A percentile compares a stretch with the other conserved stretches of the same genome.
Evolutionary conservation across 2,797 vertebrate species (phyloP).

Genomic region (Gallinago solitaria): DNA sequence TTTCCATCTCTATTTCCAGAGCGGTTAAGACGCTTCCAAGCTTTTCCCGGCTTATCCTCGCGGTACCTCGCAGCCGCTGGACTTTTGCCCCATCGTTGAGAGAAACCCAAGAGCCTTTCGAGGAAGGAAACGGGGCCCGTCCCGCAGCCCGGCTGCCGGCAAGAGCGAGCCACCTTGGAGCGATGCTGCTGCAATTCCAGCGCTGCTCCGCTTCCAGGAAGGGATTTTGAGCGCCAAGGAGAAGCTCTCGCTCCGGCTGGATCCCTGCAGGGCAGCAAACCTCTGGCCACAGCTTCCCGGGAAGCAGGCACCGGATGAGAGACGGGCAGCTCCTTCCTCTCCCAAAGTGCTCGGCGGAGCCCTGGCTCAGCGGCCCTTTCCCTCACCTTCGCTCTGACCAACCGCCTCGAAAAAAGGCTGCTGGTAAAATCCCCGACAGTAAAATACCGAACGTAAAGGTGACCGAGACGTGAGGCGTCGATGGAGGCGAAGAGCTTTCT

Average conservation of each 20-base stretch:
- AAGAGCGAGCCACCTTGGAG: not conserved
- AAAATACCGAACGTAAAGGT: not conserved
- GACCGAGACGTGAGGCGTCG: not conserved
- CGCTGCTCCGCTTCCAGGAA: not conserved
- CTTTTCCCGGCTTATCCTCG: not conserved
- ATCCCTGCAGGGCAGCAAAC: not conserved
- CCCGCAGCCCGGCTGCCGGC: not conserved
- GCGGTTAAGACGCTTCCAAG: not conserved
- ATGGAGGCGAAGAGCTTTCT: not conserved
- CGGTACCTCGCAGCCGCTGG: not conserved
- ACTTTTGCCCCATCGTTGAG: not conserved
- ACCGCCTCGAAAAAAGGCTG: not conserved
- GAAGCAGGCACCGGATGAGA: not conserved
- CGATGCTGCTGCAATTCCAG: not conserved
- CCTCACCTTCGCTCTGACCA: not conserved
- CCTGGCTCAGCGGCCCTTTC: not conserved
- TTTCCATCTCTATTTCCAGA: constrained; percentile 60
- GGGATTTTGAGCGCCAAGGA: not conserved
- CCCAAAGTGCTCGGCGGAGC: not conserved
- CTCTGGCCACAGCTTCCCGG: not conserved
- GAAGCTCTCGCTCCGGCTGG: not conserved
- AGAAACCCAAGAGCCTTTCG: constrained; percentile 2
- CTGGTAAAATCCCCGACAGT: not conserved
- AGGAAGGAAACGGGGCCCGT: not conserved
- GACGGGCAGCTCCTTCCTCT: not conserved